Conservation (phyloP, 2,888 invertebrate genomes). For the Schrankia costaestrigalis region DNA sequence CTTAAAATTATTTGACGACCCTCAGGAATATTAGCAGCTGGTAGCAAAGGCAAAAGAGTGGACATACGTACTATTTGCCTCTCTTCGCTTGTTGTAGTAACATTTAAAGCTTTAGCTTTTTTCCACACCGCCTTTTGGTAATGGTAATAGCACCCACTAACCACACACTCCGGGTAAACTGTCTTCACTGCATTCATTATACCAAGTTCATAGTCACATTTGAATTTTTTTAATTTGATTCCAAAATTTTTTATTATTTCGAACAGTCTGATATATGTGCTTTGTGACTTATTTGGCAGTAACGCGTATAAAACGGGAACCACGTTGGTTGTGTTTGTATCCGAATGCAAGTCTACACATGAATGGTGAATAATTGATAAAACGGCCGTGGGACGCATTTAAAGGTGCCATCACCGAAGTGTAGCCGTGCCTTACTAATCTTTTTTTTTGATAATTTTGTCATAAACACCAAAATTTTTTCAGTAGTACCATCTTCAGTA, state of each 20-base stretch:
- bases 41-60: background rate
- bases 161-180: constrained; percentile 2
- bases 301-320: too few relatives aligned
- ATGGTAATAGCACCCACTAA: constrained; percentile 6
- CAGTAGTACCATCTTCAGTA: constrained; percentile 6
- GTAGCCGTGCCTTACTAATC: background rate
- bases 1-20: constrained; percentile 3
- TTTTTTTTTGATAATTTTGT: constrained; percentile 9
- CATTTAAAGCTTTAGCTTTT: constrained; percentile 5
- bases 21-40: constrained; percentile 4
- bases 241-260: background rate
- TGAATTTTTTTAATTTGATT: constrained; percentile 2
- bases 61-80: constrained; percentile 2
- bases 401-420: constrained; percentile 6
- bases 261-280: too few relatives aligned
- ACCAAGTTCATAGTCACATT: constrained; percentile 2
- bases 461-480: constrained; percentile 11
- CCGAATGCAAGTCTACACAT: constrained; percentile 5
- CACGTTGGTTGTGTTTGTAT: constrained; percentile 5
- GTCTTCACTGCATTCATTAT: background rate
- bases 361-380: background rate
- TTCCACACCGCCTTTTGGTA: constrained; percentile 4
- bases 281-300: too few relatives aligned
- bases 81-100: constrained; percentile 3
- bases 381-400: constrained; percentile 4